phyloP scores from a whole-genome alignment of 2,113 vertebrate genomes.

The Tinamus guttatus region DNA sequence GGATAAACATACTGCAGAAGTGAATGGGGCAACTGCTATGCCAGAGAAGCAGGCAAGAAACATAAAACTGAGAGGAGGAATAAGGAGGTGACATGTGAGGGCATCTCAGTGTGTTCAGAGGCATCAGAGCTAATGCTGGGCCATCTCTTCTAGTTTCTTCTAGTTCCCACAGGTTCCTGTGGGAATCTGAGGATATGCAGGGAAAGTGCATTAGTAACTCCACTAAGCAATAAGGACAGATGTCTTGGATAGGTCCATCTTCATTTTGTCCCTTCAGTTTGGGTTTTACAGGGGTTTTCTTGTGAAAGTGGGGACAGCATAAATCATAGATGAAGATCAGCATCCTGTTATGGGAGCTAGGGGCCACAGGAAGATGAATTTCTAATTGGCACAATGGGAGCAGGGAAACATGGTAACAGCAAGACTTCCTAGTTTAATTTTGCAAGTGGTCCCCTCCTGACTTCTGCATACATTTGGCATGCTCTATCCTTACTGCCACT shows the following conservation, averaged over 20 bases:
- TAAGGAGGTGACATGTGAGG: no score
- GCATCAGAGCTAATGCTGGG: not conserved
- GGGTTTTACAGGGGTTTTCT: not conserved
- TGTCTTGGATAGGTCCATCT: fast-evolving
- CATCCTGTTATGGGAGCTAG: not conserved
- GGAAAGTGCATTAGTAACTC: not conserved
- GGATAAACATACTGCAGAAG: not conserved
- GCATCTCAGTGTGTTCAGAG: not conserved
- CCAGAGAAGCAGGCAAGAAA: not conserved
- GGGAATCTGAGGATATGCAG: not conserved
- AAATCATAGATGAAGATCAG: not conserved
- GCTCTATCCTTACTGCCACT: not conserved
- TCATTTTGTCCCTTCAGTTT: not conserved
- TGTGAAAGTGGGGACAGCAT: not conserved
- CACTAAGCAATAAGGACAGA: not conserved
- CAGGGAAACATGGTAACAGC: not conserved
- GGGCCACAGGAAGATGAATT: not conserved
- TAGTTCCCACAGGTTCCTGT: not conserved
- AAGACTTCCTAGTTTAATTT: not conserved
- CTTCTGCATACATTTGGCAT: not conserved
- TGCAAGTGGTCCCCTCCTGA: not conserved
- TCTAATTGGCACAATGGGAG: not conserved
- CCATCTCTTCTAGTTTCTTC: not conserved
- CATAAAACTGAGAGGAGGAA: not conserved
- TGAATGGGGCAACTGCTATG: not conserved